Percentiles rank a stretch among this genome's conserved stretches.
Evolutionary conservation across 2,888 invertebrate species (phyloP).

Genomic region (Cryptophagus acutangulus): DNA sequence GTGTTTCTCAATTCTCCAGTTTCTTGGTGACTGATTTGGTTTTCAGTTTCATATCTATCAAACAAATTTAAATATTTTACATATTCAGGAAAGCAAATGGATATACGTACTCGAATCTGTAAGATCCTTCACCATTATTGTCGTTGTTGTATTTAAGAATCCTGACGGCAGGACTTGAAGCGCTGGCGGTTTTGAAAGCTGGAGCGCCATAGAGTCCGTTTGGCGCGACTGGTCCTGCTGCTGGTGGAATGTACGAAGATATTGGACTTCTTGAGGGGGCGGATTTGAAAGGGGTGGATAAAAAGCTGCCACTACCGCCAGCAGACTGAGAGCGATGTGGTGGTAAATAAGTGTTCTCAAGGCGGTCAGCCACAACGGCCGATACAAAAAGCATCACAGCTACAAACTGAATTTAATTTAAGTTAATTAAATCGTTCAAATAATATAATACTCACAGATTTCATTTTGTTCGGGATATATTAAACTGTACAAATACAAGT

Average conservation of each 20-base stretch:
- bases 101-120: conserved; percentile 56
- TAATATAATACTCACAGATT: too few relatives aligned
- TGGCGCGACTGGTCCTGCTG: conserved; percentile 1
- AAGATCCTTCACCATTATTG: conserved; percentile 55
- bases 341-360: conserved; percentile 56
- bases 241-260: too few relatives aligned
- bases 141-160: conserved; percentile 53
- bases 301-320: conserved; percentile 47
- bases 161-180: too few relatives aligned
- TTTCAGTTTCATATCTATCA: conserved; percentile 58
- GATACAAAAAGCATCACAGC: too few relatives aligned
- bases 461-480: too few relatives aligned
- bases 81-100: too few relatives aligned
- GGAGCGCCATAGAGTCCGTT: too few relatives aligned
- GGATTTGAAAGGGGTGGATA: conserved; percentile 31
- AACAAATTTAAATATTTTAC: too few relatives aligned
- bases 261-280: conserved; percentile 13
- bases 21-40: conserved; percentile 27
- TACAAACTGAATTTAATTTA: too few relatives aligned
- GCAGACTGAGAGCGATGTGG: conserved; percentile 51
- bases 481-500: too few relatives aligned
- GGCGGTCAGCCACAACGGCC: too few relatives aligned
- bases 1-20: conserved; percentile 67
- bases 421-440: too few relatives aligned
- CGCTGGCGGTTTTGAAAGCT: conserved; percentile 50